Conservation (phyloP, 2,797 vertebrate genomes). For the Karalla daura region DNA sequence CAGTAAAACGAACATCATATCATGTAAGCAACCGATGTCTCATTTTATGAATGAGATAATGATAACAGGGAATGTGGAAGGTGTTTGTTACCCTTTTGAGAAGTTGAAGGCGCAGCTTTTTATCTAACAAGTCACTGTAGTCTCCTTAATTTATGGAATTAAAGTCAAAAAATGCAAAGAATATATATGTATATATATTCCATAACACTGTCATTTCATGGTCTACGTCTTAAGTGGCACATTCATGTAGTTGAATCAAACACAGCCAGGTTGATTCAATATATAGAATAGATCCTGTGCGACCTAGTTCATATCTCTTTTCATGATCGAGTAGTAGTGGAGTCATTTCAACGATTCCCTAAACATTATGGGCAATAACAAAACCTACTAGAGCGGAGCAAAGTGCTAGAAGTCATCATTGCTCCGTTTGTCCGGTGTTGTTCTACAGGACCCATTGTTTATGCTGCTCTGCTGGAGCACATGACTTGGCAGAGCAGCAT, state of each 20-base stretch:
- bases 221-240: not conserved
- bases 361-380: not conserved
- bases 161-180: no score
- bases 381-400: not conserved
- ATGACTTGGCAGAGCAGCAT: conserved; percentile 58
- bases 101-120: no score
- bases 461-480: conserved; percentile 29
- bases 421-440: not conserved
- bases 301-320: not conserved
- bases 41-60: no score
- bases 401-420: conserved; percentile 3
- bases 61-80: no score
- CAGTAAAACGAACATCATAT: no score
- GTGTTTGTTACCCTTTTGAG: no score
- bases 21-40: no score
- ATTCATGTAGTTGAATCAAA: not conserved
- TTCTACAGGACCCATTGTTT: conserved; percentile 39
- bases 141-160: no score
- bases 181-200: no score
- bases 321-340: not conserved
- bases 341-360: not conserved
- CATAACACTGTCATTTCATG: no score
- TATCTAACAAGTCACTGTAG: no score
- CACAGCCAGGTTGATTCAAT: not conserved
- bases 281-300: not conserved